Base-by-base conservation (phyloP, 1,140 invertebrate genomes). In the Heterodera carotae region DNA sequence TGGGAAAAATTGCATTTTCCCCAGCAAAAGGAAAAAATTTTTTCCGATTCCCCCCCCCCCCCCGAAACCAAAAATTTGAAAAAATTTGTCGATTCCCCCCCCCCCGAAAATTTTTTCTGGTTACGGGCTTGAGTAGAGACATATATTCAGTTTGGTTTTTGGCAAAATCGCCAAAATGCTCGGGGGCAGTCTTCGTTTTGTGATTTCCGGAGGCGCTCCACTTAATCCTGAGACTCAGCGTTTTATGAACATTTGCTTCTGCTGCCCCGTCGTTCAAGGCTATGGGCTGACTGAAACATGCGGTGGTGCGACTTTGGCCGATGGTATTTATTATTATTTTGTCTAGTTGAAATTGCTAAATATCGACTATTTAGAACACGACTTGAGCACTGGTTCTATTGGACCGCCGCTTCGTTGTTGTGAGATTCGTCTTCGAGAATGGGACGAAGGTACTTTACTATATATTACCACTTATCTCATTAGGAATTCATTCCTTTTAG, bases 281-380 rank as follows among this genome's bases (percentile, higher is more conserved):
- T 99, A 99, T 89, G 97, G 96, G 8, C 91, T 98, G 48, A 99
- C 97, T 1, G 96, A 99, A 91, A 97, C 95, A 12, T 93, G 93
- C 82, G 96, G 94, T 2, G 94, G 93, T 85, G 94, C 94, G 34
- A 93, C 94, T 25, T 92, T 96, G 72, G 93, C 94, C 91, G 92
- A 95, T 87, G 89, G 92, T 92, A 70, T 78, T 6, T 31, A n/a
- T 27, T 75, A 22, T 59, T 27, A 75, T 18, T 36, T 27, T 8
- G 33, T 76, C 36, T 34, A 25, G 27, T 56, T 39, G 25, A 48
- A 15, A 31, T 18, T 53, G 12, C 68, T 1, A 70, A 6, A 15
- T 1, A 62, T 66, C 25, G 66, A 34, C 12, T 68, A 75, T 76
- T 82, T 67, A 77, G 88, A 87, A 27, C 79, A 91, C 80, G 93